Conservation (phyloP, 2,888 invertebrate species). For the Nesidiocoris tenuis region DNA sequence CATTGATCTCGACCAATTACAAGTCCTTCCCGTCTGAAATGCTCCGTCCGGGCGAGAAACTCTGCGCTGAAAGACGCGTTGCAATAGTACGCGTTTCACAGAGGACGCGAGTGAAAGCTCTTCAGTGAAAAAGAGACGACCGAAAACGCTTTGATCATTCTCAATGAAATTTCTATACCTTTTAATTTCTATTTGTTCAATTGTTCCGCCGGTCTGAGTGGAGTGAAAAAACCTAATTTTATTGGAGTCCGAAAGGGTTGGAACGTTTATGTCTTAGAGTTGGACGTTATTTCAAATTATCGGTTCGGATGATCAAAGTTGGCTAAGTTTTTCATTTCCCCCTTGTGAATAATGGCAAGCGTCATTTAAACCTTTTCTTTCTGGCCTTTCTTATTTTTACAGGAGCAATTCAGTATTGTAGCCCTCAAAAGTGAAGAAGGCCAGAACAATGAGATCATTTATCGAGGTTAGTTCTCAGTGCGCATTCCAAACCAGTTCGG, state of each 20-base stretch:
- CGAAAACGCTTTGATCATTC: background rate
- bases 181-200: background rate
- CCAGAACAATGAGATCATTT: no score
- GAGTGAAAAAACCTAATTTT: background rate
- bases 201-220: background rate
- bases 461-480: no score
- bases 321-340: no score
- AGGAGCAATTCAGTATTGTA: no score
- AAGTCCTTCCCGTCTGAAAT: slow-evolving; percentile 10
- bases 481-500: no score
- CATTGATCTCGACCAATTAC: slow-evolving; percentile 33
- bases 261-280: background rate
- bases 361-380: no score
- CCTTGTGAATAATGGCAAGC: no score
- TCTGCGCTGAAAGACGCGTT: background rate
- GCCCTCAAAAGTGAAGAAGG: no score
- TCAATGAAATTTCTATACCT: background rate
- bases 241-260: background rate
- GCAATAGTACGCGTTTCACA: background rate
- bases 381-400: no score
- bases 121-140: background rate
- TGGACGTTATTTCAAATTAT: background rate
- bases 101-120: background rate
- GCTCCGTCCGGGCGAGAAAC: background rate
- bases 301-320: background rate